Evolutionary conservation across 1,140 invertebrate species (phyloP).

Genomic region (Bombus superbus): DNA sequence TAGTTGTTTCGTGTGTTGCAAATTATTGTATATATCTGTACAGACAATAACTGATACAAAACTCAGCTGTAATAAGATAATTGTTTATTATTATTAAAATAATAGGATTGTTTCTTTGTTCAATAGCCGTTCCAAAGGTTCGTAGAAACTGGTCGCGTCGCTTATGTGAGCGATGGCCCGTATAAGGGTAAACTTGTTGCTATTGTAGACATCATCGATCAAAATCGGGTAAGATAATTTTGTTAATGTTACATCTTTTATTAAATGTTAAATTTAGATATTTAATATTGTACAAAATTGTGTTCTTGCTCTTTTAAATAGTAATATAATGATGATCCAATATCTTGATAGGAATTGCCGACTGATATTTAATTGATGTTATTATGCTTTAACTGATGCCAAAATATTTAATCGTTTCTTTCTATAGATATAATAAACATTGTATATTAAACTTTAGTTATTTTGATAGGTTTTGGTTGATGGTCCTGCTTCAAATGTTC

Average conservation of each 20-base stretch:
- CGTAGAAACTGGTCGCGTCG: constrained; percentile 98
- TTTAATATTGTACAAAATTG: constrained; percentile 53
- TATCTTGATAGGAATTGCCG: constrained; percentile 88
- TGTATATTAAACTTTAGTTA: constrained; percentile 11
- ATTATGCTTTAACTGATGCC: constrained; percentile 71
- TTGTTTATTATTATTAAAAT: constrained; percentile 9
- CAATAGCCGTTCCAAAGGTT: constrained; percentile 94
- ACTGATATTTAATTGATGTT: constrained; percentile 84
- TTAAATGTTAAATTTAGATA: constrained; percentile 4
- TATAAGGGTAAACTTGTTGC: constrained; percentile 95
- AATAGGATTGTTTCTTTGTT: constrained; percentile 19
- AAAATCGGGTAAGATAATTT: constrained; percentile 92
- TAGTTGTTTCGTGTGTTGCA: not conserved
- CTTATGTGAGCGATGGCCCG: constrained; percentile 94
- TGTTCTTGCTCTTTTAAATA: not conserved
- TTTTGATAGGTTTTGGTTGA: constrained; percentile 93
- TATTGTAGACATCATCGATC: constrained; percentile 98
- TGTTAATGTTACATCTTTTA: not conserved
- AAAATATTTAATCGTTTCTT: constrained; percentile 72
- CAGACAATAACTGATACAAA: too few species aligned
- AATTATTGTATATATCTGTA: not conserved
- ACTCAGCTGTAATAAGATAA: not conserved
- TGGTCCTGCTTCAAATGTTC: constrained; percentile 93
- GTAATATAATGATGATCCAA: constrained; percentile 80
- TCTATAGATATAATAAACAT: not conserved